phyloP scores from a whole-genome alignment of 2,113 vertebrate species.

The Cacatua alba region DNA sequence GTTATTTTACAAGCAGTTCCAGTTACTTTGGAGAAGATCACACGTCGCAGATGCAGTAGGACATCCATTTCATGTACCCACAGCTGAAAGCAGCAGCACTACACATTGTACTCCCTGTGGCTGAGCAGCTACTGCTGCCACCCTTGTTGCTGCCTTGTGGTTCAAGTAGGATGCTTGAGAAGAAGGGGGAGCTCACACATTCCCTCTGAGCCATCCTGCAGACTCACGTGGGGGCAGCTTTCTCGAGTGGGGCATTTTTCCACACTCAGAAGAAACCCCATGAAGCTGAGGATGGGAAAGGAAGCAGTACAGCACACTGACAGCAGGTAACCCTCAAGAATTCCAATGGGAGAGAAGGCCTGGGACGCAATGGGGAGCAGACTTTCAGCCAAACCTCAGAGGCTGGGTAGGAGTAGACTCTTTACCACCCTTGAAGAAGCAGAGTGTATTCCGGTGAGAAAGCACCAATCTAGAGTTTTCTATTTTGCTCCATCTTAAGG shows the following conservation, averaged over 20 bases:
- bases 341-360: fast-evolving
- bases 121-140: neutral
- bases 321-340: neutral
- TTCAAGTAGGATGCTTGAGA: neutral
- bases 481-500: neutral
- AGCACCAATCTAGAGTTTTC: neutral
- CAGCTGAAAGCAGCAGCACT: neutral
- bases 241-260: neutral
- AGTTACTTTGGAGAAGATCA: neutral
- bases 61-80: neutral
- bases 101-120: neutral
- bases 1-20: neutral
- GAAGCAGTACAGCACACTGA: neutral
- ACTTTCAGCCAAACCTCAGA: neutral
- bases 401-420: neutral
- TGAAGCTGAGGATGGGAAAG: neutral
- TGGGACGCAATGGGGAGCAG: neutral
- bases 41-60: neutral
- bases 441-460: neutral
- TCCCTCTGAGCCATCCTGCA: neutral
- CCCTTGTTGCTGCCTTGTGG: neutral
- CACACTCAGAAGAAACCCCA: neutral
- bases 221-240: neutral
- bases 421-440: neutral
- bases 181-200: neutral